These are phyloP conservation scores for Heliconius nattereri DNA, from an alignment of 1,140 invertebrate genomes.

Conservation along the genomic window DNA sequence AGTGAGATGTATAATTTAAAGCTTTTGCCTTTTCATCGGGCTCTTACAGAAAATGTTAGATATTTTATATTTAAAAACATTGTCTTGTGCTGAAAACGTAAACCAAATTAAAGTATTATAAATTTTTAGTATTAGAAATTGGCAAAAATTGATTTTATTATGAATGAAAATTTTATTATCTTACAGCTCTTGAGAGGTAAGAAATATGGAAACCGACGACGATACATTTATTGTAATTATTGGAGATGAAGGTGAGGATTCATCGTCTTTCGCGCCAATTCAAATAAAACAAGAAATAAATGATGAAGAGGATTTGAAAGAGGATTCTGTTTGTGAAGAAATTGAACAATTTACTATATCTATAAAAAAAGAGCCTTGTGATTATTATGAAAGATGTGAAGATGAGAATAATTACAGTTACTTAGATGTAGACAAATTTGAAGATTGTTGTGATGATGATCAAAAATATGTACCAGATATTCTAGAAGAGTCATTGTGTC, in stretches of 20 bases:
- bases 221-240: slow-evolving; percentile 66
- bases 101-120: neutral
- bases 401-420: slow-evolving; percentile 31
- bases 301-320: slow-evolving; percentile 40
- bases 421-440: slow-evolving; percentile 20
- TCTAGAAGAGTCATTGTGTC: slow-evolving; percentile 4
- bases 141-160: neutral
- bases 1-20: slow-evolving; percentile 22
- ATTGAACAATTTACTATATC: neutral
- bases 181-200: neutral
- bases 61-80: neutral
- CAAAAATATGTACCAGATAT: slow-evolving; percentile 40
- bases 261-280: slow-evolving; percentile 27
- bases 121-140: neutral
- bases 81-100: neutral
- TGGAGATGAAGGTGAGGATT: slow-evolving; percentile 48
- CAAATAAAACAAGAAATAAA: slow-evolving; percentile 48
- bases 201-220: slow-evolving; percentile 54
- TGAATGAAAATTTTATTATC: slow-evolving; percentile 1
- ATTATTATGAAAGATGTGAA: neutral
- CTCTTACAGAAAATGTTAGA: neutral
- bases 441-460: slow-evolving; percentile 31
- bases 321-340: slow-evolving; percentile 3
- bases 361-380: slow-evolving; percentile 28
- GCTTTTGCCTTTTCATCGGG: slow-evolving; percentile 16